These are phyloP conservation scores for Chiloscyllium plagiosum DNA, from an alignment of 2,113 vertebrate genomes.

Conservation along the genomic window DNA sequence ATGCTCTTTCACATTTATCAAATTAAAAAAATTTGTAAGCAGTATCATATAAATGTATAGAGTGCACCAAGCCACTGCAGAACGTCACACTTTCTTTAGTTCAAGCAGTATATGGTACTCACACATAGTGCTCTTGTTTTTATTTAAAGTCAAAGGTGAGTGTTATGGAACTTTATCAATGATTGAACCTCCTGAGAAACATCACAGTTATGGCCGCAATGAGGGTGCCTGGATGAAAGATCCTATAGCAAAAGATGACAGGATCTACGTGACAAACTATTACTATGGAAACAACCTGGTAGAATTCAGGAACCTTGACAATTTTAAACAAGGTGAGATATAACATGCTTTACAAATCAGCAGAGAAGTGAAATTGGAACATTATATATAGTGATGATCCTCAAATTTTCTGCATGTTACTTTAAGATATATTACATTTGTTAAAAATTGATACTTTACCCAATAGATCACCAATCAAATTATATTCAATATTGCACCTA, in stretches of 20 bases:
- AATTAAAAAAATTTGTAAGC: neutral
- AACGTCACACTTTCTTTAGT: neutral
- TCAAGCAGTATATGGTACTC: neutral
- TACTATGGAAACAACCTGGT: slow-evolving; percentile 94
- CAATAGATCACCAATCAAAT: neutral
- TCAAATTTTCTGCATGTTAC: neutral
- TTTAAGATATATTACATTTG: neutral
- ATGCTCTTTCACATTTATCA: neutral
- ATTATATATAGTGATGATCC: neutral
- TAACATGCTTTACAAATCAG: slow-evolving; percentile 1
- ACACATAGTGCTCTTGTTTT: neutral
- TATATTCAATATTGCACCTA: neutral
- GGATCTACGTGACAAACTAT: slow-evolving; percentile 93
- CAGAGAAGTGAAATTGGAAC: neutral
- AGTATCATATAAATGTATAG: neutral
- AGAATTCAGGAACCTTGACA: slow-evolving; percentile 92
- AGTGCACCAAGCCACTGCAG: neutral
- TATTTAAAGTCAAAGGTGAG: slow-evolving; percentile 59
- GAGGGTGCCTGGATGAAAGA: slow-evolving; percentile 99
- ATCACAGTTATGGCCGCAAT: slow-evolving; percentile 90
- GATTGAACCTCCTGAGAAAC: slow-evolving; percentile 71
- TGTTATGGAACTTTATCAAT: slow-evolving; percentile 85
- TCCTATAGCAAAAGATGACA: slow-evolving; percentile 74
- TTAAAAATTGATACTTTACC: neutral
- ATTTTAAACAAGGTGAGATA: slow-evolving; percentile 84